These are phyloP conservation scores for Parapsyche elsis DNA, from an alignment of 1,140 invertebrate genomes.

Conservation along the genomic window DNA sequence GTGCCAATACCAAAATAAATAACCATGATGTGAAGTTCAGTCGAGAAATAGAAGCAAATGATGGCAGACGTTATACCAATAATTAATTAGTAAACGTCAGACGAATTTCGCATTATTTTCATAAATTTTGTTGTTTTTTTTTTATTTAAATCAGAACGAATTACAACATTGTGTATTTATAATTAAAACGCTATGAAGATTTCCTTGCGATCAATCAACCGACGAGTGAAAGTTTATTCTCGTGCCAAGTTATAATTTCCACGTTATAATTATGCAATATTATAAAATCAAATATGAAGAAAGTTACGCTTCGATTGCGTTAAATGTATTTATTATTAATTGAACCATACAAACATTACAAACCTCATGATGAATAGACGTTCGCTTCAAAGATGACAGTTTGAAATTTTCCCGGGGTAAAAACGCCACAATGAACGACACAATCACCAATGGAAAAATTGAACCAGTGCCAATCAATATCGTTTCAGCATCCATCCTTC, in stretches of 20 bases:
- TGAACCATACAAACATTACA: no score
- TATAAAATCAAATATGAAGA: no score
- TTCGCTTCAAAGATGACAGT: background rate
- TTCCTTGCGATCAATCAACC: no score
- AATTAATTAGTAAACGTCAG: background rate
- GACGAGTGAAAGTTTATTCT: no score
- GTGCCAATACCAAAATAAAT: conserved; percentile 23
- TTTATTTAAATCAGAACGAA: background rate
- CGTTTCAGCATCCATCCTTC: background rate
- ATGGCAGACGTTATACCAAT: background rate
- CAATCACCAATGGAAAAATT: background rate
- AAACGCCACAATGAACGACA: background rate
- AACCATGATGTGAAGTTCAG: background rate
- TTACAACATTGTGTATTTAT: no score
- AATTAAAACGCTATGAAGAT: no score
- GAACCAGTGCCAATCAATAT: background rate
- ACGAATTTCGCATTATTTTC: background rate
- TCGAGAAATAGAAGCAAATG: no score
- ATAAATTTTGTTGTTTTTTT: background rate
- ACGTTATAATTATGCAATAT: no score
- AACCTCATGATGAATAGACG: background rate
- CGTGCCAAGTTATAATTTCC: no score
- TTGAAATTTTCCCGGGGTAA: background rate
- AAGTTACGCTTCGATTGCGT: no score
- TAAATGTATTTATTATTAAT: no score